phyloP scores from a whole-genome alignment of 2,113 vertebrate species.

The Psilopsiagon aymara region DNA sequence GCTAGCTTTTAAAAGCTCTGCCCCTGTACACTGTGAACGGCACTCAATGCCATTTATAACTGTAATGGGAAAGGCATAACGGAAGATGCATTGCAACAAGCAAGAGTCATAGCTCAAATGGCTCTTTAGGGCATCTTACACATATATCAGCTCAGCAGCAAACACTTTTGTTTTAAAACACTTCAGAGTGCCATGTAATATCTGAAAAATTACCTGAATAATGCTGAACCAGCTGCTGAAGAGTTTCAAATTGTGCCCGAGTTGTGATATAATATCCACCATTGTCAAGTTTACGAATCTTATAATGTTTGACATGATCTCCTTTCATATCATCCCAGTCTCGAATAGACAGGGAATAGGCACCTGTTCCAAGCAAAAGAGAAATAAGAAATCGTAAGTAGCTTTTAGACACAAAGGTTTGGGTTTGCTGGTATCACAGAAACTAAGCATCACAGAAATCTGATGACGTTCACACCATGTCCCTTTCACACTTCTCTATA shows the following conservation, averaged over 20 bases:
- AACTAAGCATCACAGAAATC: not conserved
- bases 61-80: conserved; percentile 28
- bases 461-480: not conserved
- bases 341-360: conserved; percentile 96
- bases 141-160: not conserved
- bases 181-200: not conserved
- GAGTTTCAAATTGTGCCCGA: conserved; percentile 93
- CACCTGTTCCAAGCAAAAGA: conserved; percentile 78
- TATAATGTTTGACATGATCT: conserved; percentile 98
- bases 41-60: conserved; percentile 32
- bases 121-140: not conserved
- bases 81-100: conserved; percentile 11
- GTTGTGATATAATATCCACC: conserved; percentile 98
- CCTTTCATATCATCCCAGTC: conserved; percentile 98
- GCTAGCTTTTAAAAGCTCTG: not conserved
- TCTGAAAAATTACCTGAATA: conserved; percentile 88
- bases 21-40: not conserved
- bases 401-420: not conserved
- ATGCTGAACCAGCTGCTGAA: conserved; percentile 95
- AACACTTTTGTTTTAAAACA: conserved; percentile 43
- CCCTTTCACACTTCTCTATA: not conserved
- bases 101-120: not conserved
- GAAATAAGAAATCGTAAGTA: not conserved
- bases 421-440: not conserved
- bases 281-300: conserved; percentile 97